Conservation (phyloP, 1,140 invertebrate genomes). For the Thaumatotibia leucotreta region DNA sequence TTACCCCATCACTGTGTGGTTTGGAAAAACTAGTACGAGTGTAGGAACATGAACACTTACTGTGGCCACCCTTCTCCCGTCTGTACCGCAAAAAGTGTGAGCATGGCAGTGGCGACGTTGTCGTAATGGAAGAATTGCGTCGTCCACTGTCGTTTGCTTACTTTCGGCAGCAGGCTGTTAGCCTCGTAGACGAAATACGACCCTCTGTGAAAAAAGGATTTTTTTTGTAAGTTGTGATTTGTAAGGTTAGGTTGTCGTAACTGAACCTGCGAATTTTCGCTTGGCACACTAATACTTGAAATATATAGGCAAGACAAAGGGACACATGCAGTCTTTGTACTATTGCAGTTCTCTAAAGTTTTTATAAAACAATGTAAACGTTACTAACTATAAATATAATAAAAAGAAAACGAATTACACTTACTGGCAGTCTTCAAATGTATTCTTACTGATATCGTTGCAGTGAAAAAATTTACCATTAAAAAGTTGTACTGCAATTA, state of each 20-base stretch:
- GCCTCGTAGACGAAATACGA: slow-evolving; percentile 94
- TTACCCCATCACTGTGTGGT: too few relatives aligned
- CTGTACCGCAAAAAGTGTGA: slow-evolving; percentile 99
- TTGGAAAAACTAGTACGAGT: not conserved
- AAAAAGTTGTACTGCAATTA: slow-evolving; percentile 99
- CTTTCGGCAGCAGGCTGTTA: slow-evolving; percentile 87
- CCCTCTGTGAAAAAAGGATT: slow-evolving; percentile 83
- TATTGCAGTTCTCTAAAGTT: too few relatives aligned
- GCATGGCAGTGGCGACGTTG: slow-evolving; percentile 98
- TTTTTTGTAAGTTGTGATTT: too few relatives aligned
- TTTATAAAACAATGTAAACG: too few relatives aligned
- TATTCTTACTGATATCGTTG: slow-evolving; percentile 98
- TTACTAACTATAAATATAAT: slow-evolving; percentile 15
- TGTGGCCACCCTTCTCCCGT: slow-evolving; percentile 99
- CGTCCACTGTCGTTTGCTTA: slow-evolving; percentile 91
- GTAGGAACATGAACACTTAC: slow-evolving; percentile 79
- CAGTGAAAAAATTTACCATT: slow-evolving; percentile 99
- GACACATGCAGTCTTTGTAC: too few relatives aligned
- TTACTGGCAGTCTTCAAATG: slow-evolving; percentile 96
- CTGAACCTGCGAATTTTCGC: too few relatives aligned
- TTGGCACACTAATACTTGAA: too few relatives aligned
- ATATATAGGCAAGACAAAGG: too few relatives aligned
- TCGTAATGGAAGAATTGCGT: slow-evolving; percentile 98
- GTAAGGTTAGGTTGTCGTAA: too few relatives aligned
- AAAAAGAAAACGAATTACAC: slow-evolving; percentile 67